These are phyloP conservation scores for Cyphomyrus discorhynchus DNA, from an alignment of 2,113 vertebrate genomes.

Conservation along the genomic window DNA sequence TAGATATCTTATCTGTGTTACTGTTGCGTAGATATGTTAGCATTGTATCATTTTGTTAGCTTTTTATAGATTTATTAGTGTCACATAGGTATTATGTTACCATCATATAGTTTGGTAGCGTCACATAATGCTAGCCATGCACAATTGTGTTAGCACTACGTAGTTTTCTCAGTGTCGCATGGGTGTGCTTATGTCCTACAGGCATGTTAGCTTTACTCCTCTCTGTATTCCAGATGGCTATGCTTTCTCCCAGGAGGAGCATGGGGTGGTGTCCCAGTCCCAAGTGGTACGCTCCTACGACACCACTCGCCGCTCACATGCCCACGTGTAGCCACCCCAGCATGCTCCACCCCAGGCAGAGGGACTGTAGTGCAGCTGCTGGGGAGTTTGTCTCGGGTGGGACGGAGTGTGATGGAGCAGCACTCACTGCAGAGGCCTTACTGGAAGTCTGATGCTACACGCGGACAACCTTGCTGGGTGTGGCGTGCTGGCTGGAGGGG, in stretches of 20 bases:
- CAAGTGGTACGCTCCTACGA: slow-evolving; percentile 93
- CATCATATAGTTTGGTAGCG: neutral
- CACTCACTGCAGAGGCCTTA: slow-evolving; percentile 60
- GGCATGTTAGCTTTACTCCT: neutral
- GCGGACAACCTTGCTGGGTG: slow-evolving; percentile 18
- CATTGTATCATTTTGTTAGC: neutral
- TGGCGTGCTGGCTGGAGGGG: neutral
- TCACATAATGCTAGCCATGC: neutral
- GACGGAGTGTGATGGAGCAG: slow-evolving; percentile 20
- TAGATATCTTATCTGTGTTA: neutral
- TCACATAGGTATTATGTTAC: neutral
- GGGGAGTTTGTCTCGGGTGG: slow-evolving; percentile 31
- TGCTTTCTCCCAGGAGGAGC: slow-evolving; percentile 97
- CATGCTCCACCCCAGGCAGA: slow-evolving; percentile 23
- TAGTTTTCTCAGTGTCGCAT: neutral
- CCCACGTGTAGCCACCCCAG: slow-evolving; percentile 62
- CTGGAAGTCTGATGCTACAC: slow-evolving; percentile 41
- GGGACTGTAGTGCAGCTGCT: slow-evolving; percentile 34
- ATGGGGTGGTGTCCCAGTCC: slow-evolving; percentile 90
- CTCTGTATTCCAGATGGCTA: slow-evolving; percentile 76
- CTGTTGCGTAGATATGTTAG: neutral
- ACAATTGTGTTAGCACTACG: neutral
- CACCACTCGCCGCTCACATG: slow-evolving; percentile 82
- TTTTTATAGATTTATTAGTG: neutral
- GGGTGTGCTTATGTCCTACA: neutral